A percentile compares a stretch with the other conserved stretches of the same genome.
Evolutionary conservation across 1,140 invertebrate genomes (phyloP).

Genomic region (Sarcophaga bullata): DNA sequence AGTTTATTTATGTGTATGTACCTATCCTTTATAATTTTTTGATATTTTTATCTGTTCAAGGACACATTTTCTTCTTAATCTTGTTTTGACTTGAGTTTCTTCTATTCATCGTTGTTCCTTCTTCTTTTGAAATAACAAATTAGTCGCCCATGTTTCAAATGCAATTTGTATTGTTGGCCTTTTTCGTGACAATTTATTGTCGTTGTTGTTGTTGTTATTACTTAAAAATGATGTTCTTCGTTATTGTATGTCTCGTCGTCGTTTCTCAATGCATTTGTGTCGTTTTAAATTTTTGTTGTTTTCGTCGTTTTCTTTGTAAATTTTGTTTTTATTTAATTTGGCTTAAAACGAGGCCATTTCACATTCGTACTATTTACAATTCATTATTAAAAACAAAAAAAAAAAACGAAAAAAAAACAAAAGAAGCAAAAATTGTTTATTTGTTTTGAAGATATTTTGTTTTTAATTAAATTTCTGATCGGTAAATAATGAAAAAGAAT

Average conservation of each 20-base stretch:
- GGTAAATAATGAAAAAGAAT: background rate
- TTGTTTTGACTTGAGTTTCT: background rate
- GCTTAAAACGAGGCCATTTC: constrained; percentile 40
- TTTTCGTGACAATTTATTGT: constrained; percentile 5
- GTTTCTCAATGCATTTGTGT: background rate
- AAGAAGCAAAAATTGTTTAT: background rate
- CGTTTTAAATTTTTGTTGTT: constrained; percentile 22
- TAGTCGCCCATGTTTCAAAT: background rate
- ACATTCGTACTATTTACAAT: constrained; percentile 35
- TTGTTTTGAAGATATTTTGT: background rate
- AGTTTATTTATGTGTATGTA: too few relatives aligned
- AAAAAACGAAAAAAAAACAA: background rate
- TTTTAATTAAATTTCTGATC: background rate
- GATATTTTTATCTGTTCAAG: constrained; percentile 7
- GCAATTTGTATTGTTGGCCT: constrained; percentile 11
- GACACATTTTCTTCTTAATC: background rate
- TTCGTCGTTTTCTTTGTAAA: background rate
- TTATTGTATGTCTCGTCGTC: background rate
- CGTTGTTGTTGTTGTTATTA: background rate
- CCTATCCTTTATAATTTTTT: background rate
- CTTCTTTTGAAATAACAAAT: background rate
- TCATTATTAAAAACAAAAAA: background rate
- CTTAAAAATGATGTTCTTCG: constrained; percentile 11
- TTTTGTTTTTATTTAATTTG: constrained; percentile 33
- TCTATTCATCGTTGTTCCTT: background rate